Evolutionary conservation across 1,140 invertebrate species (phyloP).

Genomic region (Drosophila pandora): DNA sequence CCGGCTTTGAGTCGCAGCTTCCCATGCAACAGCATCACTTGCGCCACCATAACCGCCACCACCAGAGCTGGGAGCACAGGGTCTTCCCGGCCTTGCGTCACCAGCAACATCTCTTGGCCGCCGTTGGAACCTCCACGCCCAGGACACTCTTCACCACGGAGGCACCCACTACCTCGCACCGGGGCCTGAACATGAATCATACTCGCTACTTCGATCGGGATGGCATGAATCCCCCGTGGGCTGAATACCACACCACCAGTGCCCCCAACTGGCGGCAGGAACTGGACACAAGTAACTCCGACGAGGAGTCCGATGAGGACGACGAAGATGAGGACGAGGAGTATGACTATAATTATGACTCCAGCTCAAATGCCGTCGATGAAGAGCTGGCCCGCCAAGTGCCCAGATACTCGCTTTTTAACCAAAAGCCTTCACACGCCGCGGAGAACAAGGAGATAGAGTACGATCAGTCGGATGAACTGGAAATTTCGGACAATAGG

Average conservation of each 20-base stretch:
- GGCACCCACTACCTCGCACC: conserved; percentile 31
- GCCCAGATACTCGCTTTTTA: conserved; percentile 68
- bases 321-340: conserved; percentile 50
- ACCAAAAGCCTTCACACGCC: conserved; percentile 41
- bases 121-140: conserved; percentile 11
- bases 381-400: conserved; percentile 57
- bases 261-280: conserved; percentile 69
- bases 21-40: conserved; percentile 68
- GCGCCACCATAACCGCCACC: conserved; percentile 71
- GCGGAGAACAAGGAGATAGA: conserved; percentile 32
- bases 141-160: conserved; percentile 22
- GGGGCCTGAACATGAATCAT: conserved; percentile 19
- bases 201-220: conserved; percentile 67
- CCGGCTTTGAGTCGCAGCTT: conserved; percentile 11
- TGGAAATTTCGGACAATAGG: background rate
- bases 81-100: conserved; percentile 57
- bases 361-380: conserved; percentile 25
- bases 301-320: conserved; percentile 26
- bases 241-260: conserved; percentile 49
- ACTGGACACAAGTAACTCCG: conserved; percentile 28
- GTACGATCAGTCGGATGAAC: conserved; percentile 36
- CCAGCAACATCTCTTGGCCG: conserved; percentile 39
- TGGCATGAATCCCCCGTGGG: conserved; percentile 60
- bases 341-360: conserved; percentile 16
- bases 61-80: conserved; percentile 64